Percentiles rank a stretch among this genome's conserved stretches.
Conservation (phyloP, 2,113 vertebrate species). For the Apodemus sylvaticus region DNA sequence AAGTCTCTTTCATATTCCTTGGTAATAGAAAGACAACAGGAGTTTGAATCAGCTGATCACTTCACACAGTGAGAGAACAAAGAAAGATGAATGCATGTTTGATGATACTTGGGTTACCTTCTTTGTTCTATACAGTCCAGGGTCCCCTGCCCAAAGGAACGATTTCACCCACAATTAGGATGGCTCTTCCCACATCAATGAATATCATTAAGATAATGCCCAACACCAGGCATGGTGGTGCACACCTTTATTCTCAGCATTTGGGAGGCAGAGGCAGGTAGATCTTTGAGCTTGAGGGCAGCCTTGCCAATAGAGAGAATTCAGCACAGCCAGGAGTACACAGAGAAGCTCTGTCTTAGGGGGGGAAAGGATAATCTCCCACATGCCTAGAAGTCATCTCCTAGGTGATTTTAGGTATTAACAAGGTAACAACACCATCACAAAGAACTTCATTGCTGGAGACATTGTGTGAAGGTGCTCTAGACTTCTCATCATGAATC, state of each 20-base stretch:
- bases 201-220: not conserved
- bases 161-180: not conserved
- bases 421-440: not conserved
- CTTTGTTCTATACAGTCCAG: not conserved
- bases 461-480: not conserved
- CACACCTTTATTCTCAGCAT: not conserved
- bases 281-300: not conserved
- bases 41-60: not conserved
- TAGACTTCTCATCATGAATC: not conserved
- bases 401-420: not conserved
- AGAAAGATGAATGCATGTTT: not conserved
- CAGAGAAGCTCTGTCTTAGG: not conserved
- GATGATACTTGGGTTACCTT: not conserved
- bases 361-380: not conserved
- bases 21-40: not conserved
- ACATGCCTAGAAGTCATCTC: not conserved
- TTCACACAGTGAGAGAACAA: not conserved
- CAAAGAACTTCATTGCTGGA: not conserved
- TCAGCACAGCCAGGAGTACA: not conserved
- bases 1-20: not conserved
- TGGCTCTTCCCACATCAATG: not conserved
- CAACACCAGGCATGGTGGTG: not conserved
- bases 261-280: not conserved
- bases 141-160: not conserved
- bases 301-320: not conserved